phyloP scores from a whole-genome alignment of 2,797 vertebrate genomes.

The Hafferia zeledoni region DNA sequence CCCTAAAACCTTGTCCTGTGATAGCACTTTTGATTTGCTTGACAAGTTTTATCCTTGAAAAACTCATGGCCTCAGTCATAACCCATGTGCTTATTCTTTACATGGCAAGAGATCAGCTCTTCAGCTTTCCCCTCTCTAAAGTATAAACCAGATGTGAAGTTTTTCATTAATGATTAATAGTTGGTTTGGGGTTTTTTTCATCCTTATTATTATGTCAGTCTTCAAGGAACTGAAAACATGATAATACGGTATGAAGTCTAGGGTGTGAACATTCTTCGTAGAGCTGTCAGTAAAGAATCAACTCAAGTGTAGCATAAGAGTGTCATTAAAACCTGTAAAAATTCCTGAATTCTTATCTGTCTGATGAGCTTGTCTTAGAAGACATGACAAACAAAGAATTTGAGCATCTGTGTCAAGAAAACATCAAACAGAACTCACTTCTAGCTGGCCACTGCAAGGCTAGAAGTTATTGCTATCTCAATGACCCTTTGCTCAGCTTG shows the following conservation, averaged over 20 bases:
- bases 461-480: neutral
- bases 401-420: neutral
- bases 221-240: neutral
- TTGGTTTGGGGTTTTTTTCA: neutral
- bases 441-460: neutral
- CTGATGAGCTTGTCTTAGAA: neutral
- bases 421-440: neutral
- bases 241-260: neutral
- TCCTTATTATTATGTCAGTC: neutral
- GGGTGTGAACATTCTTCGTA: neutral
- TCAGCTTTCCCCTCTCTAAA: neutral
- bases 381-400: neutral
- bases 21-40: neutral
- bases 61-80: neutral
- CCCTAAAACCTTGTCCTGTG: neutral
- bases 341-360: neutral
- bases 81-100: neutral
- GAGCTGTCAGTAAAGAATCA: neutral
- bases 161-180: neutral
- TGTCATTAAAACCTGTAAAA: neutral
- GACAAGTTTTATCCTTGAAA: neutral
- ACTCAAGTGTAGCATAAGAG: neutral
- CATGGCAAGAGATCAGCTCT: neutral
- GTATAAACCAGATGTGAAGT: neutral
- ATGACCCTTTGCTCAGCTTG: fast-evolving